Base-by-base conservation (phyloP, 92 coral and sea anemone genomes). In the Epizoanthus ramosus region DNA sequence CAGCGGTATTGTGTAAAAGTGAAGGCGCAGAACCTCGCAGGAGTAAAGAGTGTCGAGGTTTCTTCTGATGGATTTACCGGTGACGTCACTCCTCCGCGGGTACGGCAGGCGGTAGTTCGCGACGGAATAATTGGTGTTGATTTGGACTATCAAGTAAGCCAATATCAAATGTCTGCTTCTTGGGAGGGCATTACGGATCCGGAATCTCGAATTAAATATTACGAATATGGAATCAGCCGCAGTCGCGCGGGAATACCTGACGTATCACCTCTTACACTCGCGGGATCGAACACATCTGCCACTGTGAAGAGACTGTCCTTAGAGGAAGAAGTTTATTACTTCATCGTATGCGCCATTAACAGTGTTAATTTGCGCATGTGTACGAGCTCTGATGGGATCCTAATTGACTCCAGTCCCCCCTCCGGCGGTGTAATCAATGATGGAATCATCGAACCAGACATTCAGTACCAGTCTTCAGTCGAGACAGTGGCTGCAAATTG, bases 1-100 rank as follows among this genome's bases (percentile, higher is more conserved):
- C n/a, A n/a, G n/a, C n/a, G n/a, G n/a, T n/a, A n/a, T n/a, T n/a
- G n/a, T n/a, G n/a, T n/a, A n/a, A n/a, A n/a, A 85, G 72, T 95
- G 64, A 93, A 95, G 68, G 98, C 98, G 12, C 81, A 88, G 50
- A 95, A 95, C 89, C 83, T 82, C 67, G 98, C 98, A 12, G 98
- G 97, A 0, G 81, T 95, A 81, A 83, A 63, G 22, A 91, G 95
- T 60, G 54, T 67, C 18, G 94, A 90, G 68, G 92, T 88, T 6
- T 90, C 97, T 19, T 93, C 98, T 14, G 81, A 93, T 74, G 98
- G 98, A 17, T 93, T 95, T 57, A 57, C 88, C 3, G 95, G 85
- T 8, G 98, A 95, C 61, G 85, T 83, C 21, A 93, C 98, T 3
- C 88, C 95, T 13, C 98, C 98, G 6, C 72, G 71, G 65, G 63